These are phyloP conservation scores for Aphaenogaster rudis DNA, from an alignment of 1,140 invertebrate species.

Conservation along the genomic window DNA sequence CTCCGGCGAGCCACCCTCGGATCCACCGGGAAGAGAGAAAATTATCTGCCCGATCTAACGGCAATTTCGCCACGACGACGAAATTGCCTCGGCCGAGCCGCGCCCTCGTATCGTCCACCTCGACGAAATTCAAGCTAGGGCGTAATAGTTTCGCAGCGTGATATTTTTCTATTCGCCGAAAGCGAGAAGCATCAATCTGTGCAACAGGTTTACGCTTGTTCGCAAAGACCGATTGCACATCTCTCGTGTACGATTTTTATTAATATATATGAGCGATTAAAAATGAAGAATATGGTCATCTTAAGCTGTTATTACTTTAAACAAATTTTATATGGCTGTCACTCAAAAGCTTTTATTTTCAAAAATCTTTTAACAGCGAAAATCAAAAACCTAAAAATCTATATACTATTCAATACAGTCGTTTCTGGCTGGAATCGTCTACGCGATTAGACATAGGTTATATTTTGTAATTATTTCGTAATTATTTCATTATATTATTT, in stretches of 20 bases:
- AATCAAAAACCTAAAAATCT: neutral
- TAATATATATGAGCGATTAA: conserved; percentile 1
- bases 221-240: neutral
- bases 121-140: conserved; percentile 14
- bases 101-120: conserved; percentile 38
- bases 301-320: neutral
- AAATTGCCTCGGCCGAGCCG: conserved; percentile 49
- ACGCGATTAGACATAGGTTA: neutral
- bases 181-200: neutral
- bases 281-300: neutral
- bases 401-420: neutral
- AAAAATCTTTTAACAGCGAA: neutral
- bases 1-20: conserved; percentile 44
- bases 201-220: conserved; percentile 36
- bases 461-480: neutral
- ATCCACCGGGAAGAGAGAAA: conserved; percentile 62
- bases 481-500: neutral
- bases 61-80: conserved; percentile 29
- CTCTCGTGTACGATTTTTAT: neutral
- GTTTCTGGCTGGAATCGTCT: neutral
- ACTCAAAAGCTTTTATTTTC: neutral
- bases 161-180: conserved; percentile 37
- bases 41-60: conserved; percentile 70
- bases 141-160: neutral
- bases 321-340: neutral